Evolutionary conservation across 2,888 invertebrate species (phyloP), one percentile per base, ranked within the genome.

Genomic region (Caenorhabditis becei): DNA sequence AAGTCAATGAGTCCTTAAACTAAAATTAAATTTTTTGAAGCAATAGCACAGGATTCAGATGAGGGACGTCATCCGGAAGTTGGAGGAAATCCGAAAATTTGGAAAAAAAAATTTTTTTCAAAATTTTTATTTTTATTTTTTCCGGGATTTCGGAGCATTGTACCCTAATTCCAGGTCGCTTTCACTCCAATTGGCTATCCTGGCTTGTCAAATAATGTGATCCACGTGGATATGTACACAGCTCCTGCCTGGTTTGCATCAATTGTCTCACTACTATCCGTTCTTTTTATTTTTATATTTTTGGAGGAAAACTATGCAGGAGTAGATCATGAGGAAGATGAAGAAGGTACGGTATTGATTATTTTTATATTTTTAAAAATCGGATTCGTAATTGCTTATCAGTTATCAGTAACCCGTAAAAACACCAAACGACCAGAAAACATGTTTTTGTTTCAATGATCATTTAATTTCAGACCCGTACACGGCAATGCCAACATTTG

Each of bases 151-250:
- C n/a, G n/a, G n/a, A n/a, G n/a, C n/a, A n/a, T n/a, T n/a, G n/a
- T n/a, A n/a, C n/a, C n/a, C n/a, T 35, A 58, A 5, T 69, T 82
- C 11, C 79, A 88, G 84, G 83, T 87, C 10, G 83, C 86, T 10
- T 88, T 88, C 77, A 84, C 86, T 0, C 87, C 87, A 10, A 83
- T 88, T 70, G 78, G 80, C 3, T 88, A 84, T 37, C 87, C 87
- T 0, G 88, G 88, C 3, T 20, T 75, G 0, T 37, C 44, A 7
- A 20, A 41, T 4, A 75, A 72, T 0, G 32, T 54, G 11, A 35
- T 85, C 69, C 85, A 85, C 35, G 47, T 85, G 58, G 85, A 85
- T 54, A 88, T 87, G 88, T 88, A 87, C 70, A 88, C 88, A 2
- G 85, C 88, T 1, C 87, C 88, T 0, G 87, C 88, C 1, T 87